Conservation (phyloP, 2,888 invertebrate species). For the Melipona bicolor region DNA sequence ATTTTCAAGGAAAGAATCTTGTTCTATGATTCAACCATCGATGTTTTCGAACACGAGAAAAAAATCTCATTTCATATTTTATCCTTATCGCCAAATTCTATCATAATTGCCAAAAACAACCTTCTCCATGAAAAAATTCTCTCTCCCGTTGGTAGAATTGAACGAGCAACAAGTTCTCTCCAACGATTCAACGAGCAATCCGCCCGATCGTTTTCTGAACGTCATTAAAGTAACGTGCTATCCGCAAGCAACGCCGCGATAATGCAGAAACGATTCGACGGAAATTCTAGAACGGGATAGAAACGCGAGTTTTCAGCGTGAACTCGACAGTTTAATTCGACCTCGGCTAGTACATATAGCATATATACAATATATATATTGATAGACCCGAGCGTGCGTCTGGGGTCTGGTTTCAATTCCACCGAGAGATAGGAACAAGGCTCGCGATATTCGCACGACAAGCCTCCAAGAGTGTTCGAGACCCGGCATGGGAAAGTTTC, state of each 20-base stretch:
- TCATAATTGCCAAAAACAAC: no score
- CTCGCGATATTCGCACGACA: slow-evolving; percentile 23
- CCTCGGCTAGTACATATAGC: not conserved
- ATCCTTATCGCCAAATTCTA: no score
- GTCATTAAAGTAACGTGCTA: slow-evolving; percentile 1
- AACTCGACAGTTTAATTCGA: slow-evolving; percentile 20
- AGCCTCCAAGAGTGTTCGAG: not conserved
- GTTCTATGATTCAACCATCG: no score
- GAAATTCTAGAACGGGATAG: not conserved
- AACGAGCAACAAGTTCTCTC: not conserved
- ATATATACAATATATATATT: not conserved
- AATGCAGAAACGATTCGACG: slow-evolving; percentile 11
- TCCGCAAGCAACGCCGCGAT: no score
- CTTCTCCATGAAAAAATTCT: no score
- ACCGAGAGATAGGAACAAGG: slow-evolving; percentile 13
- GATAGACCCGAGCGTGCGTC: not conserved
- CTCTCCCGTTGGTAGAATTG: no score
- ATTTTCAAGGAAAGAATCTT: no score
- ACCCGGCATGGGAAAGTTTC: not conserved
- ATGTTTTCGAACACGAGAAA: no score
- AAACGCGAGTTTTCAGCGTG: no score
- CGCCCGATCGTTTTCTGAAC: not conserved
- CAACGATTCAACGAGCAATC: not conserved
- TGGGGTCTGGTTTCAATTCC: slow-evolving; percentile 4
- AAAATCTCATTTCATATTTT: no score